Evolutionary conservation across 2,797 vertebrate genomes (phyloP).

Genomic region (Chanos chanos): DNA sequence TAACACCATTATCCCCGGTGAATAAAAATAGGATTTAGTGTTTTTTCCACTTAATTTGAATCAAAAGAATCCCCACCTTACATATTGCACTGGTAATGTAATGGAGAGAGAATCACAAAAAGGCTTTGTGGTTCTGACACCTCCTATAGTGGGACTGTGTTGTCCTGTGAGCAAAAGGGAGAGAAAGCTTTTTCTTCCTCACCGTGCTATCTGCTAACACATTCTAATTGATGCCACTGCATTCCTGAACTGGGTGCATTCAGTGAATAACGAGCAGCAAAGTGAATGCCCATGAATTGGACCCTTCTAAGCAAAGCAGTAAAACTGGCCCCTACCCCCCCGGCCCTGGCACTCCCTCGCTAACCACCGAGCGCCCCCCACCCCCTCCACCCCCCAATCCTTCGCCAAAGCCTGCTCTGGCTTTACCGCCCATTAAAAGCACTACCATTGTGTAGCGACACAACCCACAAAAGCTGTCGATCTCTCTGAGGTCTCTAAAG

Average conservation of each 20-base stretch:
- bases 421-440: constrained; percentile 95
- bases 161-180: constrained; percentile 82
- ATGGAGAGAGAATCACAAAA: constrained; percentile 93
- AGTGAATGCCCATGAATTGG: constrained; percentile 95
- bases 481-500: constrained; percentile 91
- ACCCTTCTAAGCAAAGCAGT: constrained; percentile 94
- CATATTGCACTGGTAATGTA: constrained; percentile 97
- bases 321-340: constrained; percentile 78
- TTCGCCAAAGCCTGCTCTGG: constrained; percentile 70
- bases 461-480: constrained; percentile 99
- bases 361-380: constrained; percentile 72
- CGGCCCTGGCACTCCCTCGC: constrained; percentile 66
- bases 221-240: constrained; percentile 99
- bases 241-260: constrained; percentile 96
- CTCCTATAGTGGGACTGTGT: constrained; percentile 89
- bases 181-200: constrained; percentile 92
- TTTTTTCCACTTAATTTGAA: constrained; percentile 99
- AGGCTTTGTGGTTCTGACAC: constrained; percentile 94
- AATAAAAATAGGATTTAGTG: constrained; percentile 99
- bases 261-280: constrained; percentile 94
- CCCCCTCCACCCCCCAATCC: constrained; percentile 63
- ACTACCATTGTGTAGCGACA: constrained; percentile 90
- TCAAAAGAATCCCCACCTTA: constrained; percentile 99
- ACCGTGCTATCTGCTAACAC: constrained; percentile 95
- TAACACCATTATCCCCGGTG: constrained; percentile 85